Evolutionary conservation across 2,797 vertebrate species (phyloP), one percentile per base, ranked within the genome.

Genomic region (Peromyscus melanophrys): DNA sequence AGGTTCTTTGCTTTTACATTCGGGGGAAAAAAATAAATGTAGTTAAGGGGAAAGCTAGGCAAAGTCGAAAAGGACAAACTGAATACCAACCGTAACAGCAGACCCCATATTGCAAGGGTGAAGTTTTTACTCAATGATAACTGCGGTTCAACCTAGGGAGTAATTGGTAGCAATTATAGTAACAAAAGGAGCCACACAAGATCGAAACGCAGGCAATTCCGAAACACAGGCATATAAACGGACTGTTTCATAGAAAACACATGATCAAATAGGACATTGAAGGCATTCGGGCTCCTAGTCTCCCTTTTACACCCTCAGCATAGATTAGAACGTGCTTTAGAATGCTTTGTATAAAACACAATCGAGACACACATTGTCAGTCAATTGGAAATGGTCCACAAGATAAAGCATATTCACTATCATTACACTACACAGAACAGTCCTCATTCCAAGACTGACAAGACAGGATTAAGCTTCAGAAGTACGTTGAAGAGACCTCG

Each of bases 51-150:
- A 94, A 23, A 94, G 23, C 65, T 75, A 46, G 40, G 37, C 86
- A 95, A 92, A 63, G 63, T 13, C 92, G 76, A 89, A 96, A 92
- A 65, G 17, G 57, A 76, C 52, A n/a, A 96, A 89, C 27, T 90
- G 84, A 96, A 90, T 96, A 94, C 80, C 81, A 96, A 94, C 63
- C 85, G 94, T 52, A 87, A 91, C 25, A 75, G 40, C 84, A 95
- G 83, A 92, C 11, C 52, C 85, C 65, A 71, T 37, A 95, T 71
- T 88, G 4, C 73, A 81, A 92, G 16, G 76, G 92, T 82, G 77
- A 89, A 23, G 77, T 49, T 95, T 40, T 52, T 84, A 83, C 59
- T 93, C 80, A 95, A 34, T 89, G 67, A 92, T 90, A 77, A 90
- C 52, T 84, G 34, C 92, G 71, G 71, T 90, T 57, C 25, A 90